Evolutionary conservation across 2,113 vertebrate genomes (phyloP), one percentile per base, ranked within the genome.

Genomic region (Procavia capensis): DNA sequence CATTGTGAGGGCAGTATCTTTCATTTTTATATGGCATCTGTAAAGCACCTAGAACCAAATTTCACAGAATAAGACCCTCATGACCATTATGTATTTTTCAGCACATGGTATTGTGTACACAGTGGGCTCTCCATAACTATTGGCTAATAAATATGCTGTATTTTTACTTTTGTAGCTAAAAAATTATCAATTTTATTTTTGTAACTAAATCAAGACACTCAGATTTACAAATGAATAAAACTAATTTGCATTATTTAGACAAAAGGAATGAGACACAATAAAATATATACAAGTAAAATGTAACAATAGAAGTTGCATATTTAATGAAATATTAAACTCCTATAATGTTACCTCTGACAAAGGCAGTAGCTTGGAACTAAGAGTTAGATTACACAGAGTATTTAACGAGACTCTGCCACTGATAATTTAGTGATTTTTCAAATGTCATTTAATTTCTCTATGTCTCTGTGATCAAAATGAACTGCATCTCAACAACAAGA

Each of bases 361-460:
- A 43, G 29, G n/a, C 13, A 81, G 2, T 57, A 54, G 10, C 29
- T 45, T 5, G 85, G 68, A 89, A 87, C 5, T 2, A 70, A 34
- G 20, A 94, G 54, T 63, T 34, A 43, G 31, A 47, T 68, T 29
- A 66, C 24, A 9, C 72, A 66, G 39, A 3, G 25, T 45, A 20
- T 84, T 72, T 80, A 79, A 36, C 24, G 6, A 68, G 27, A 41
- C 31, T 82, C 54, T 75, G 31, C 5, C 36, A n/a, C 19, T 76
- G 66, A 9, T 83, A 7, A 83, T 74, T 95, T 63, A 86, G 70
- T 13, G n/a, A 81, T 31, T 39, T 80, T 93, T 93, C 89, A 92
- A 29, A 25, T 79, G 50, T 80, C 50, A 0, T 29, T 94, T 36
- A 16, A 84, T 88, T 68, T 96, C 66, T 59, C 61, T 50, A 39